phyloP scores from a whole-genome alignment of 2,113 vertebrate genomes.

The Dromas ardeola region DNA sequence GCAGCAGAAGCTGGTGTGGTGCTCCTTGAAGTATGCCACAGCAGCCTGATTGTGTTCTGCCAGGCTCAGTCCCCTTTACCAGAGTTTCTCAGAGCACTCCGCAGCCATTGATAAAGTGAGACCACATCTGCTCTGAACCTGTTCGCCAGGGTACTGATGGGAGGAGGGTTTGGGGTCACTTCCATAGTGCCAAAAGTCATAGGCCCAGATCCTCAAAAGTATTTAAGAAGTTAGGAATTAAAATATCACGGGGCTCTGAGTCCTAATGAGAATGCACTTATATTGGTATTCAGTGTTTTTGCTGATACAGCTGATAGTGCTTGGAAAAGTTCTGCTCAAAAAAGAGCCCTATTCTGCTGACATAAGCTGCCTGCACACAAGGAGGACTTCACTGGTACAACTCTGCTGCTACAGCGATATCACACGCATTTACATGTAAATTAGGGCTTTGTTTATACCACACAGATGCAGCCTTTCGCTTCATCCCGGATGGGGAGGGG shows the following conservation, averaged over 20 bases:
- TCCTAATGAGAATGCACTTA: conserved; percentile 3
- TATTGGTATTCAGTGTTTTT: conserved; percentile 25
- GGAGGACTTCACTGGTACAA: conserved; percentile 20
- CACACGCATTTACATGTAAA: conserved; percentile 58
- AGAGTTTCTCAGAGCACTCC: neutral
- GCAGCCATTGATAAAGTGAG: neutral
- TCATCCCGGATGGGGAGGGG: neutral
- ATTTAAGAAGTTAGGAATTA: neutral
- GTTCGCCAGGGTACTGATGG: neutral
- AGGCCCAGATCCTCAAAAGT: neutral
- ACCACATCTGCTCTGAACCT: neutral
- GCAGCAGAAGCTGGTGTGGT: neutral
- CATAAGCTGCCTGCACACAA: conserved; percentile 43
- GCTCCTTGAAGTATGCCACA: neutral
- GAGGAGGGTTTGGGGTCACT: neutral
- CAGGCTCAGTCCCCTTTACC: neutral
- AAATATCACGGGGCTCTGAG: neutral
- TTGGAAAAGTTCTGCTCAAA: conserved; percentile 53
- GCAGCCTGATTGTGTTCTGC: neutral
- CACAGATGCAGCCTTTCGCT: conserved; percentile 61
- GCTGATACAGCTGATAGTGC: conserved; percentile 32
- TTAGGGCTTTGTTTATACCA: conserved; percentile 28
- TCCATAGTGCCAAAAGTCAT: neutral
- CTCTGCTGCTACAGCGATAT: conserved; percentile 58
- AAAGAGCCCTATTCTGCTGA: conserved; percentile 56